Conservation (phyloP, 1,140 invertebrate genomes). For the Melitaea cinxia region DNA sequence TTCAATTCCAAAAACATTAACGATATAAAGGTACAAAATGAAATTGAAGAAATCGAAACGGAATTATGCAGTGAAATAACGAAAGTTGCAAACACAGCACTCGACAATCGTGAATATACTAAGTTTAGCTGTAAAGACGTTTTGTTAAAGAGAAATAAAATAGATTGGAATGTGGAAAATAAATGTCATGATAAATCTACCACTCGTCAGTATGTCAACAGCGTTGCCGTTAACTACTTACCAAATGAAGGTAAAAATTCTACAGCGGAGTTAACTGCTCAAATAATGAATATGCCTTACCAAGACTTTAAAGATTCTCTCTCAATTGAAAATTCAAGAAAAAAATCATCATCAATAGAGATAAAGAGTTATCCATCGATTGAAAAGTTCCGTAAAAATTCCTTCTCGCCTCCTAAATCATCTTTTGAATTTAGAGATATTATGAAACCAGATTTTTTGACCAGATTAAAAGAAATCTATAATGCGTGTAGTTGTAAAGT, state of each 20-base stretch:
- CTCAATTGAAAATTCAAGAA: conserved; percentile 1
- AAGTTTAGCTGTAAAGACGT: conserved; percentile 20
- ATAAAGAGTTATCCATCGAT: no score
- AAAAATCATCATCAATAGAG: neutral
- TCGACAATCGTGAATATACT: conserved; percentile 6
- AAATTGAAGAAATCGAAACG: conserved; percentile 2
- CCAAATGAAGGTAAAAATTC: conserved; percentile 5
- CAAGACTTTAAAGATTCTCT: conserved; percentile 43
- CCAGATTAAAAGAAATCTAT: conserved; percentile 58
- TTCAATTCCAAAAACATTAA: neutral
- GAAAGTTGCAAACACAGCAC: neutral
- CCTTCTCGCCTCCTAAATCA: no score
- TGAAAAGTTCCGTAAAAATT: no score
- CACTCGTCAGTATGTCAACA: conserved; percentile 5
- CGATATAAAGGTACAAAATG: neutral
- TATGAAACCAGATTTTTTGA: conserved; percentile 52
- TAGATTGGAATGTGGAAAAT: conserved; percentile 1
- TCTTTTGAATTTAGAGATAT: conserved; percentile 30
- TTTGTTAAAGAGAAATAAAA: conserved; percentile 7
- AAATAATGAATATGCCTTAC: conserved; percentile 56
- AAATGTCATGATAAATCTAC: conserved; percentile 10
- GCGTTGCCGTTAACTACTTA: conserved; percentile 9
- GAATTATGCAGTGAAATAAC: neutral
- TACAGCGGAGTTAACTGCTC: conserved; percentile 51
- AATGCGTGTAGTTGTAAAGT: conserved; percentile 67